phyloP scores from a whole-genome alignment of 1,140 invertebrate genomes.

The Bicyclus anynana region DNA sequence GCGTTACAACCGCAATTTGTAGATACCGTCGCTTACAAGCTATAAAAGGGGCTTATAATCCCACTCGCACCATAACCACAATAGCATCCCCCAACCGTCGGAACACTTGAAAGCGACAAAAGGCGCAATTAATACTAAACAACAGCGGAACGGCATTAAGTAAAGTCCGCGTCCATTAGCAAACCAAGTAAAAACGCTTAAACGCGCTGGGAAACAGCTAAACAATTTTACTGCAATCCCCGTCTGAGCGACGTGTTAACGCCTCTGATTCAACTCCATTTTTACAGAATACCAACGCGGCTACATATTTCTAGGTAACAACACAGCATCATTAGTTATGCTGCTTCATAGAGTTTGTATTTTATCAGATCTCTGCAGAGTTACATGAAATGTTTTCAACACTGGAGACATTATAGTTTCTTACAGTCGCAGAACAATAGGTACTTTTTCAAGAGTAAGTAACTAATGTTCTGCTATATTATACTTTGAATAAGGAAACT shows the following conservation, averaged over 20 bases:
- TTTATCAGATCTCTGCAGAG: no score
- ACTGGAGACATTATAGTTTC: no score
- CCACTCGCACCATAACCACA: slow-evolving; percentile 31
- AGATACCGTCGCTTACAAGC: slow-evolving; percentile 17
- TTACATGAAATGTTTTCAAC: no score
- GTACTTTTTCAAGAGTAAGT: no score
- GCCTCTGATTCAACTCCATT: slow-evolving; percentile 51
- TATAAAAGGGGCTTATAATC: slow-evolving; percentile 24
- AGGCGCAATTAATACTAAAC: slow-evolving; percentile 72
- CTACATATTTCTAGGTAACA: slow-evolving; percentile 21
- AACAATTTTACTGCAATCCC: slow-evolving; percentile 50
- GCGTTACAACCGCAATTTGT: slow-evolving; percentile 29
- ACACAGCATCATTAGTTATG: no score
- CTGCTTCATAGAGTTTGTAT: no score
- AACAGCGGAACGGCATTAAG: slow-evolving; percentile 47
- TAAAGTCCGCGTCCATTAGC: slow-evolving; percentile 58
- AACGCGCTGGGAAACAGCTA: slow-evolving; percentile 41
- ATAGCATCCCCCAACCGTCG: slow-evolving; percentile 32
- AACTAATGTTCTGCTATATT: no score
- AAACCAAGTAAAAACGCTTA: slow-evolving; percentile 51
- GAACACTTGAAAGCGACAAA: slow-evolving; percentile 59
- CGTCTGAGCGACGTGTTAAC: slow-evolving; percentile 45
- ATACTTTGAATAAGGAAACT: no score
- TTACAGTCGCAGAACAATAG: no score
- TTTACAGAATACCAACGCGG: slow-evolving; percentile 35